These are phyloP conservation scores for Phoeniculus purpureus DNA, from an alignment of 2,797 vertebrate species.

Conservation along the genomic window DNA sequence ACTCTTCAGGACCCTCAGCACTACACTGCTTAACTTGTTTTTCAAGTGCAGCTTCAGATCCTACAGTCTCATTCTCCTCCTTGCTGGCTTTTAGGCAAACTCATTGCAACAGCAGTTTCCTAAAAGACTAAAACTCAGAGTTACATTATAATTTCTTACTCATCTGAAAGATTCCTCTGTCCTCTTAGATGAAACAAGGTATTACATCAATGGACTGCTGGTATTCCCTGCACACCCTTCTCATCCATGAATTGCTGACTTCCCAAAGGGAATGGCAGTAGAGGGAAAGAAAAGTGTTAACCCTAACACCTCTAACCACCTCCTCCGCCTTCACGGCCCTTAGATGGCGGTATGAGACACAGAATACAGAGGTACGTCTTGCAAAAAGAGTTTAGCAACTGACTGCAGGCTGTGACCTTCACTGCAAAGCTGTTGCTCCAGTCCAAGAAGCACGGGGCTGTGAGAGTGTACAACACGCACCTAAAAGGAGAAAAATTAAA, in stretches of 20 bases:
- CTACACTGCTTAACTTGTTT: neutral
- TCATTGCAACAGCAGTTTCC: neutral
- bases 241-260: neutral
- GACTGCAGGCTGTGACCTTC: neutral
- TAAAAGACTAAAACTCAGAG: neutral
- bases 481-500: neutral
- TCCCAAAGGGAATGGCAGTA: neutral
- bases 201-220: neutral
- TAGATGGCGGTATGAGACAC: constrained; percentile 58
- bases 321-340: neutral
- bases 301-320: neutral
- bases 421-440: neutral
- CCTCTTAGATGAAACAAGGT: neutral
- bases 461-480: accelerated
- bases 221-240: neutral
- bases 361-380: neutral
- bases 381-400: neutral
- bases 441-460: neutral
- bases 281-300: neutral
- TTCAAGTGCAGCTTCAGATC: neutral
- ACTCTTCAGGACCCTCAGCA: neutral
- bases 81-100: neutral
- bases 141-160: neutral
- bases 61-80: neutral
- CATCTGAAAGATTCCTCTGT: neutral